Base-by-base conservation (phyloP, 2,113 vertebrate species). In the Melanocharis versteri region DNA sequence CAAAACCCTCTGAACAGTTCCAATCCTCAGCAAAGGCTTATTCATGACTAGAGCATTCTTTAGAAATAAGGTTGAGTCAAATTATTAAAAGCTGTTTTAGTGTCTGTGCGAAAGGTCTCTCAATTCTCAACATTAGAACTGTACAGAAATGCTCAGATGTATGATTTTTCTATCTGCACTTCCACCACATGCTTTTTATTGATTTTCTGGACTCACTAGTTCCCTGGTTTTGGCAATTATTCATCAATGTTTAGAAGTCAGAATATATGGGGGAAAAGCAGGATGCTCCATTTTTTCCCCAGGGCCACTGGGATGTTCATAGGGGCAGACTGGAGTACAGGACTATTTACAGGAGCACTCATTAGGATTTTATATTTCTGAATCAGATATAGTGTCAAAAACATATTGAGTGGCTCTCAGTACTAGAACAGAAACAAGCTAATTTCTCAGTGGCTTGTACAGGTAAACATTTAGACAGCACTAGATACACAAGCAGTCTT, bases 1-100 rank as follows among this genome's bases (percentile, higher is more conserved):
- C 90, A 93, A 97, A 97, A 87, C 87, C 83, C 78, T 89, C 95
- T 72, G 24, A 96, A 82, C 37, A 77, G 50, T 66, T 87, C n/a
- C 81, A 93, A 11, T 90, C 57, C 61, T 88, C 51, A 33, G 68
- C 37, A 87, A 96, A 94, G 94, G 47, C 47, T 95, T 96, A 91
- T 87, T 96, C 92, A 96, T 14, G 37, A 51, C 71, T 84, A 65
- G 44, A 86, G 15, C 28, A 79, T 66, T 84, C 53, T 64, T 94
- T 85, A 90, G 69, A 80, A 97, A 95, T 81, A 15, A 97, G 93
- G 54, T 45, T 93, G 42, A 76, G 66, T 96, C 51, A 54, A 91
- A 93, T 92, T 87, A 92, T 73, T 77, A 90, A 84, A 96, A 93
- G 30, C 45, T 94, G 85, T 86, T 94, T 95, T 35, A 62, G 89